phyloP scores from a whole-genome alignment of 2,797 vertebrate genomes.

The Epinephelus coioides region DNA sequence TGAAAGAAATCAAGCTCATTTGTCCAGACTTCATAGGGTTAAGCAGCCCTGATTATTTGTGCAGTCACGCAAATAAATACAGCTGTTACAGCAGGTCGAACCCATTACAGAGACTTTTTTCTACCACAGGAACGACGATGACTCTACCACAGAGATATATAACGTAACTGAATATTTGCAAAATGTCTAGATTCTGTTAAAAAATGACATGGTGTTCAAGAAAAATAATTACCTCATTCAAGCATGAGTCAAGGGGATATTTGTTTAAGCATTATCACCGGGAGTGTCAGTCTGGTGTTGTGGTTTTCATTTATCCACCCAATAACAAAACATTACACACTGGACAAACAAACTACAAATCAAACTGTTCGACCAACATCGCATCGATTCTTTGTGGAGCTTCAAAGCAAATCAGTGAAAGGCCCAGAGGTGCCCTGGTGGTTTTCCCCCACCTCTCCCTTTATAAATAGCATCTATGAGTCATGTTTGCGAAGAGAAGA shows the following conservation, averaged over 20 bases:
- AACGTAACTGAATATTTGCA: background rate
- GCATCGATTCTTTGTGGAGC: slow-evolving; percentile 7
- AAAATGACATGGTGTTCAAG: background rate
- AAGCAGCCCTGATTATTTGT: no score
- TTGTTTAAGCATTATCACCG: background rate
- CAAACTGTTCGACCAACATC: slow-evolving; percentile 11
- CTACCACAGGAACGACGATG: no score
- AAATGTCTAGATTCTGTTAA: background rate
- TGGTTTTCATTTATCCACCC: slow-evolving; percentile 11
- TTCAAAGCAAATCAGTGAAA: slow-evolving; percentile 11
- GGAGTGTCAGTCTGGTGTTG: background rate
- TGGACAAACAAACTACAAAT: slow-evolving; percentile 38
- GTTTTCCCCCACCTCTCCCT: slow-evolving; percentile 27
- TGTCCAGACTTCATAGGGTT: no score
- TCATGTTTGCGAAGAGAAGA: slow-evolving; percentile 12
- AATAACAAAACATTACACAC: slow-evolving; percentile 29
- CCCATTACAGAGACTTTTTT: no score
- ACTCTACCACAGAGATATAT: background rate
- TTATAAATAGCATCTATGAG: slow-evolving; percentile 44
- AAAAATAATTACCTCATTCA: background rate
- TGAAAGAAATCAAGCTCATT: no score
- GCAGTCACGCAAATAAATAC: no score
- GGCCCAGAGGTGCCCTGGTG: slow-evolving; percentile 6
- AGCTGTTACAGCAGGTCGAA: no score
- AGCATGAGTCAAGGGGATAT: background rate